Base-by-base conservation (phyloP, 53 echinoderm and acorn worm genomes). In the Crossaster papposus region DNA sequence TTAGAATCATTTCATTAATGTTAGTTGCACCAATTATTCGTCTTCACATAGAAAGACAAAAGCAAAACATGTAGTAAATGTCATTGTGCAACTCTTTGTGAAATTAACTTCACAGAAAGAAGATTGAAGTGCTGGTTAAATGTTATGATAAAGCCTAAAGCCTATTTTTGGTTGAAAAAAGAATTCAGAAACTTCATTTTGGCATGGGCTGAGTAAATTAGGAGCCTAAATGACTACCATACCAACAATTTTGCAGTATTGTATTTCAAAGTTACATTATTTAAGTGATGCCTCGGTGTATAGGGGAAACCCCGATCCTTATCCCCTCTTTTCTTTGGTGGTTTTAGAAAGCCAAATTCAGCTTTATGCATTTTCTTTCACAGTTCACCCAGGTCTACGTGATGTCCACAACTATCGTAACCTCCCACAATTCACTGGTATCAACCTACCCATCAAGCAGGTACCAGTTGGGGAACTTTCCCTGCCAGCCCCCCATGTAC, bases 381-480 rank as follows among this genome's bases (percentile, higher is more conserved):
- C 91, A 99, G 99, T 99, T 63, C 86, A 99, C 73, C 93, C 93
- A 58, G 96, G 96, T 64, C 77, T 99, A 33, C 89, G 99, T 73
- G 95, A 99, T 79, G 89, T 99, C 36, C 96, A 99, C 89, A 96
- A 96, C 88, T 99, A 96, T 77, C 78, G 90, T 55, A 96, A 99
- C 92, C 85, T 99, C 63, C 96, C 96, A 18, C 99, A 99, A 89
- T 99, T 93, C 71, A 96, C 96, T 3, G 99, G 99, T 23, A 81
- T 93, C 38, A 93, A 99, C 81, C 95, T 99, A 0, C 99, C 99
- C 30, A 83, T 97, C 31, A 93, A 92, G 12, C 88, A 89, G 81
- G 53, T 96, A 63, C 99, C 99, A 0, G 90, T 90, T 68, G 99
- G 96, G 12, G 99, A 99, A 81, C 83, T 96, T 24, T 95, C 96